These are phyloP conservation scores for Autographa gamma DNA, from an alignment of 2,888 invertebrate species.

Conservation along the genomic window DNA sequence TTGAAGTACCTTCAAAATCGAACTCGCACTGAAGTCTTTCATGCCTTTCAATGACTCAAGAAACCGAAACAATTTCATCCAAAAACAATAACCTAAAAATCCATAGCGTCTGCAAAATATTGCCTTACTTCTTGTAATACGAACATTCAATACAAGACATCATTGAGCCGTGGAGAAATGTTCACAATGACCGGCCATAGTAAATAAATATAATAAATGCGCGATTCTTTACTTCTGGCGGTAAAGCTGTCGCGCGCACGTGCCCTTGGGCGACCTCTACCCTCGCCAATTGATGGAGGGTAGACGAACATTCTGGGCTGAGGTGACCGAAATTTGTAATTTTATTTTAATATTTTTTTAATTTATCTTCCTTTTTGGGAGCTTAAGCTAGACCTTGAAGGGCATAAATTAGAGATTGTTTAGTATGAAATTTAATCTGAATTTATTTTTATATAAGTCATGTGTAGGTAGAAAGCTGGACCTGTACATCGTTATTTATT, in stretches of 20 bases:
- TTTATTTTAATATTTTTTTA: neutral
- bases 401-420: neutral
- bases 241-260: conserved; percentile 85
- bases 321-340: neutral
- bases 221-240: conserved; percentile 85
- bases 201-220: conserved; percentile 87
- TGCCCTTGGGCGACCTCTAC: conserved; percentile 75
- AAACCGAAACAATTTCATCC: neutral
- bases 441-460: too few species aligned
- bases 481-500: too few species aligned
- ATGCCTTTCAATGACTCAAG: neutral
- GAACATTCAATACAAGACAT: conserved; percentile 75
- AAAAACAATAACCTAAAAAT: neutral
- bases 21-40: neutral
- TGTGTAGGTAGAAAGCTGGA: too few species aligned
- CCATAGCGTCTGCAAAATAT: neutral
- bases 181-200: conserved; percentile 67
- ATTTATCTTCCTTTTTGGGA: neutral
- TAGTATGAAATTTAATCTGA: neutral
- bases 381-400: neutral
- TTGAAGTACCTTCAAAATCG: neutral
- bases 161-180: conserved; percentile 74
- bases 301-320: neutral
- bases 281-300: conserved; percentile 46
- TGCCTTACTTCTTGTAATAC: conserved; percentile 19